Evolutionary conservation across 2,888 invertebrate genomes (phyloP).

Genomic region (Lysandra bellargus): DNA sequence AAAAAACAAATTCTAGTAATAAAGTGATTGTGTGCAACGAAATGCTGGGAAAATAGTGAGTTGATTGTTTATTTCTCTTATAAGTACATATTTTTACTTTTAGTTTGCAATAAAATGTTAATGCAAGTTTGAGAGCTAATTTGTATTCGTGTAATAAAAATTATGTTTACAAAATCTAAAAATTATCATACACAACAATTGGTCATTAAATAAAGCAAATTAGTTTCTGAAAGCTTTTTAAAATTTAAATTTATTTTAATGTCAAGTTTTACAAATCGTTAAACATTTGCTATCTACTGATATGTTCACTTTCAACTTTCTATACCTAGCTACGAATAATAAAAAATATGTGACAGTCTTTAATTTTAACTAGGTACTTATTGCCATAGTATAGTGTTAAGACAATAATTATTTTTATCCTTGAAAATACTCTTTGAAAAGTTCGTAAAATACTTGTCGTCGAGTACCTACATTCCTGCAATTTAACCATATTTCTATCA

Average conservation of each 20-base stretch:
- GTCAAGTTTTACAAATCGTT: background rate
- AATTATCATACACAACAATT: background rate
- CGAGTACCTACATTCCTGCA: background rate
- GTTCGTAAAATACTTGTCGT: background rate
- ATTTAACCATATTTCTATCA: background rate
- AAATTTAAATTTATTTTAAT: background rate
- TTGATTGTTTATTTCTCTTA: background rate
- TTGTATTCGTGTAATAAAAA: slow-evolving; percentile 4
- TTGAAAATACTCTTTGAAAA: background rate
- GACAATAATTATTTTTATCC: background rate
- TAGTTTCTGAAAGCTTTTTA: background rate
- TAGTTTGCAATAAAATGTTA: slow-evolving; percentile 1
- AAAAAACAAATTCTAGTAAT: background rate
- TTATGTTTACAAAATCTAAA: background rate
- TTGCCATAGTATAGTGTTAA: too few relatives aligned
- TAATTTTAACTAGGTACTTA: too few relatives aligned
- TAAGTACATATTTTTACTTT: background rate
- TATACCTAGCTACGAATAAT: too few relatives aligned
- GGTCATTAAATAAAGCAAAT: background rate
- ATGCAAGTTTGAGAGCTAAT: slow-evolving; percentile 1
- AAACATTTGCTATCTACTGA: too few relatives aligned
- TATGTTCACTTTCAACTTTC: too few relatives aligned
- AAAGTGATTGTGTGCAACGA: background rate
- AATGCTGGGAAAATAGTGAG: background rate
- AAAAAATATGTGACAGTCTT: too few relatives aligned